phyloP scores from a whole-genome alignment of 2,113 vertebrate genomes.

The Lophius piscatorius region DNA sequence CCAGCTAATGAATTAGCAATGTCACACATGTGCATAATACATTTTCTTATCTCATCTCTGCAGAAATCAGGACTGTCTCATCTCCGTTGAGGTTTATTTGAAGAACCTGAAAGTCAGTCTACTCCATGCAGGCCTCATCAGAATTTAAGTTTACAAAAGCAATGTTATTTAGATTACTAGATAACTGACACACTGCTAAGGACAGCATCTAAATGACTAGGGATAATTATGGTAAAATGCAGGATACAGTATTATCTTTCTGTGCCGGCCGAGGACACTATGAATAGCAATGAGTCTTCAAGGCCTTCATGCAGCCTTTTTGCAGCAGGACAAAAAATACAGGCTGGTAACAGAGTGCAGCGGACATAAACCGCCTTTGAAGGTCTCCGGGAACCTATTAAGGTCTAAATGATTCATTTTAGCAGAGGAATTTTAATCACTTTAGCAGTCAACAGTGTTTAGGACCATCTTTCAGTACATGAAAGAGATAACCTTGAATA shows the following conservation, averaged over 20 bases:
- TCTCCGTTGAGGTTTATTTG: conserved; percentile 1
- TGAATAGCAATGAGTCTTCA: conserved; percentile 65
- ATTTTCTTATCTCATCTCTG: conserved; percentile 23
- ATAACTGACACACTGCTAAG: conserved; percentile 21
- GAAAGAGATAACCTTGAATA: conserved; percentile 50
- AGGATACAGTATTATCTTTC: conserved; percentile 44
- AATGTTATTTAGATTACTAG: conserved; percentile 7
- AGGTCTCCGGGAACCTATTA: conserved; percentile 55
- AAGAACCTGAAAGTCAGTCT: not conserved
- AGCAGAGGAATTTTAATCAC: conserved; percentile 46
- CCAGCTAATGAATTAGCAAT: conserved; percentile 14
- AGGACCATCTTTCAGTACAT: conserved; percentile 16
- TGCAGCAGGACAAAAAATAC: conserved; percentile 43
- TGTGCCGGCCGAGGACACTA: conserved; percentile 46
- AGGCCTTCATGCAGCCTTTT: conserved; percentile 47
- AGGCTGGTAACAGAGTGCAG: conserved; percentile 44
- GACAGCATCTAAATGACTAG: conserved; percentile 21
- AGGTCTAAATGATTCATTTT: conserved; percentile 60
- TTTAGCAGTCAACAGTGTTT: conserved; percentile 29
- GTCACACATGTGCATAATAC: conserved; percentile 13
- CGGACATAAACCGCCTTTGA: conserved; percentile 58
- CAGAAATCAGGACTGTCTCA: conserved; percentile 2
- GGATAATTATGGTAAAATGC: conserved; percentile 49
- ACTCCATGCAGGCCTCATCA: not conserved
- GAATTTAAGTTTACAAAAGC: conserved; percentile 13